These are phyloP conservation scores for Zaprionus capensis DNA, from an alignment of 1,140 invertebrate genomes.

Conservation along the genomic window DNA sequence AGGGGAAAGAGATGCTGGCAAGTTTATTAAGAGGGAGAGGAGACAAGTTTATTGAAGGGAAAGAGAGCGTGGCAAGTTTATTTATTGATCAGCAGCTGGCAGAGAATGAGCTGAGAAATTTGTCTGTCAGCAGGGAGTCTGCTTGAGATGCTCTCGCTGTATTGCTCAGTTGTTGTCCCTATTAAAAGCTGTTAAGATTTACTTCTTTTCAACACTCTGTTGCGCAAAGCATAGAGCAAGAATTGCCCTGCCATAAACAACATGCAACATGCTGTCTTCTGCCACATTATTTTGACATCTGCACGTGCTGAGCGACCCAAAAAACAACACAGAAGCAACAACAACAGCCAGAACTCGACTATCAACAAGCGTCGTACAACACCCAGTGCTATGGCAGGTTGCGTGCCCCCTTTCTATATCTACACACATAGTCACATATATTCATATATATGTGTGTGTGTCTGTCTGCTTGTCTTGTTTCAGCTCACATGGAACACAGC, in stretches of 20 bases:
- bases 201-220: neutral
- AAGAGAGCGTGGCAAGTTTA: no score
- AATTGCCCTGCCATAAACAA: neutral
- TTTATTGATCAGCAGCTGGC: neutral
- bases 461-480: constrained; percentile 29
- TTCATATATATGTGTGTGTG: neutral
- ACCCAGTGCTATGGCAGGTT: constrained; percentile 31
- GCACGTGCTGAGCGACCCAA: constrained; percentile 53
- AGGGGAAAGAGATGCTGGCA: neutral
- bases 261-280: constrained; percentile 19
- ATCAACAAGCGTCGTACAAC: constrained; percentile 24
- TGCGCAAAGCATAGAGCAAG: neutral
- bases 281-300: constrained; percentile 62
- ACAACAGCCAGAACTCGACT: constrained; percentile 11
- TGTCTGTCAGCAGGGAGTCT: neutral
- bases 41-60: no score
- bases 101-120: neutral
- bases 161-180: neutral
- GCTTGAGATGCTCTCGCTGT: neutral
- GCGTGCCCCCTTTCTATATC: constrained; percentile 61
- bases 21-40: no score
- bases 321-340: constrained; percentile 5
- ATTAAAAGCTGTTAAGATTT: neutral
- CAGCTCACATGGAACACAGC: constrained; percentile 61
- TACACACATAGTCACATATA: neutral